Evolutionary conservation across 2,888 invertebrate species (phyloP), one percentile per base, ranked within the genome.

Genomic region (Agrotis ipsilon): DNA sequence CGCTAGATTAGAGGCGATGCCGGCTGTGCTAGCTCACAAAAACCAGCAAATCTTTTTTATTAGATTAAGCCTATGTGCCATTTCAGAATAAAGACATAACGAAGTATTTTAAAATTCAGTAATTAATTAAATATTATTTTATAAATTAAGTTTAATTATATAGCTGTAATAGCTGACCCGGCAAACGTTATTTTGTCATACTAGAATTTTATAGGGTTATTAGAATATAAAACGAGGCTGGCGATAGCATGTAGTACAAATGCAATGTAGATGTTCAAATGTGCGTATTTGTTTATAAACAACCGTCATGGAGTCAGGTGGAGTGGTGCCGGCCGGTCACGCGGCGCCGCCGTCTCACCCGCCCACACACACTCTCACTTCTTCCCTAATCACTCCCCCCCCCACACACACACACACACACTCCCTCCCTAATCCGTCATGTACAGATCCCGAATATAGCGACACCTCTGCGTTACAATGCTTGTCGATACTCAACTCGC

Each of bases 1-100:
- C 66, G 24, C 32, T 18, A 32, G 72, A 75, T 75, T 55, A 72
- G 48, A 48, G 4, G 21, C 54, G 16, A 21, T 21, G n/a, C 45
- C 43, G n/a, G 75, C 39, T 24, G 24, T 16, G n/a, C 46, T 27
- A 24, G 5, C 70, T 39, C 32, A 60, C 49, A 14, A 19, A 72
- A 24, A 64, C n/a, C n/a, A 54, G 24, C 39, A 54, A 71, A 48
- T 54, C 19, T 27, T 48, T n/a, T 63, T 74, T 64, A 71, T 74
- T 21, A 21, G 65, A 74, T 71, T 71, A 74, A 16, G 52, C 43
- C 21, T 45, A 6, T 21, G 49, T n/a, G 27, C n/a, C 27, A 27
- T 13, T 6, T 55, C n/a, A 70, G 19, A 5, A 24, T 14, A 21
- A 43, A n/a, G 18, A 13, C 14, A 19, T n/a, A 7, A 39, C 51